These are phyloP conservation scores for Mormyrus hasselquistii DNA, from an alignment of 2,797 vertebrate genomes.

Conservation along the genomic window DNA sequence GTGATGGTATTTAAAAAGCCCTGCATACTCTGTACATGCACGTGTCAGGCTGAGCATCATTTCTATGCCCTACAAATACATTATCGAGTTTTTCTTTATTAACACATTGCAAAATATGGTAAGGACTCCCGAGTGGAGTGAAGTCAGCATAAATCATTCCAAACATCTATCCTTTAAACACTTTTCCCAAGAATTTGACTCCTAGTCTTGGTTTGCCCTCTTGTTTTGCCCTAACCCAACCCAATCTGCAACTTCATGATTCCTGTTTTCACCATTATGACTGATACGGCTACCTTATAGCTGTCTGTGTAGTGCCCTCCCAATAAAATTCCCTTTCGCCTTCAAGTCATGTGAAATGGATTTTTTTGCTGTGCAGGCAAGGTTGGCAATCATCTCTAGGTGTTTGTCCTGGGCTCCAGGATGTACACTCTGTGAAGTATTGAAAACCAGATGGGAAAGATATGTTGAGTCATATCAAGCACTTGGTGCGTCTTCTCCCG, in stretches of 20 bases:
- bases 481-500: neutral
- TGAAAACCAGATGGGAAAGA: neutral
- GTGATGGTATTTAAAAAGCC: neutral
- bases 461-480: neutral
- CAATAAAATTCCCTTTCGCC: neutral
- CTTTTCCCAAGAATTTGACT: neutral
- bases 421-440: neutral
- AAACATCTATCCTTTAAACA: neutral
- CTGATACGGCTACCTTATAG: neutral
- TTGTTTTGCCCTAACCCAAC: neutral
- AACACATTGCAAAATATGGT: neutral
- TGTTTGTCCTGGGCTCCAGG: neutral
- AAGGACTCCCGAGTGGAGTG: neutral
- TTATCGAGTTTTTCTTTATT: neutral
- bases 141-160: neutral
- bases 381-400: neutral
- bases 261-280: neutral
- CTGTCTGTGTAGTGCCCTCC: neutral
- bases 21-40: neutral
- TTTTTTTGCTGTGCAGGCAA: neutral
- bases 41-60: neutral
- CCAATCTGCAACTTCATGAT: neutral
- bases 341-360: neutral
- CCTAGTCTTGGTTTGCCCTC: too few species aligned
- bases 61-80: neutral